Conservation (phyloP, 2,888 invertebrate species). For the Coenonympha glycerion region DNA sequence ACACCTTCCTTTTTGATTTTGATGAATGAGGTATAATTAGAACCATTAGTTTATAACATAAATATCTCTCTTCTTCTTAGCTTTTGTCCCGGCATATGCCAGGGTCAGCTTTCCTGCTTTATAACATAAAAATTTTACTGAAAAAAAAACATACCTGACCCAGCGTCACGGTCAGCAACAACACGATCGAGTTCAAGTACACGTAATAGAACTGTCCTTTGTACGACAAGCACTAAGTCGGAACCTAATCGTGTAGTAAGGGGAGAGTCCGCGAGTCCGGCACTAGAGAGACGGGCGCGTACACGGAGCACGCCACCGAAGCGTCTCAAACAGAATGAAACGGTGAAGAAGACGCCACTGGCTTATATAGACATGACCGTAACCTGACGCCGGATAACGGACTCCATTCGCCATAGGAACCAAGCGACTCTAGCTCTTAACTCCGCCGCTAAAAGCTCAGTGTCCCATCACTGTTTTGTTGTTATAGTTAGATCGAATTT, state of each 20-base stretch:
- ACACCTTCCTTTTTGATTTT: too few species aligned
- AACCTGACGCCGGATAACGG: conserved; percentile 77
- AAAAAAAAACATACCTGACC: conserved; percentile 30
- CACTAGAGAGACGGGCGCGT: conserved; percentile 40
- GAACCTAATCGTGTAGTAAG: conserved; percentile 39
- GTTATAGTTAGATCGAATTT: conserved; percentile 70
- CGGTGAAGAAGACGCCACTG: conserved; percentile 73
- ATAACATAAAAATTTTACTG: too few species aligned
- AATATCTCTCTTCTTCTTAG: too few species aligned
- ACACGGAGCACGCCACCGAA: conserved; percentile 52
- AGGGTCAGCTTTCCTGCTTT: too few species aligned
- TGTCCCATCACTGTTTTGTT: conserved; percentile 36
- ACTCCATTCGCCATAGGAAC: conserved; percentile 46
- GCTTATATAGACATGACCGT: conserved; percentile 75
- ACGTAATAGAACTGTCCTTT: conserved; percentile 62
- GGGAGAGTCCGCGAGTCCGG: conserved; percentile 45
- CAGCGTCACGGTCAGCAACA: conserved; percentile 41
- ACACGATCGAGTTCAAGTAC: conserved; percentile 57
- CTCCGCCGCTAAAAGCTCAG: conserved; percentile 5
- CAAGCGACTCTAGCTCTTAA: conserved; percentile 45
- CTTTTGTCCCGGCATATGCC: too few species aligned
- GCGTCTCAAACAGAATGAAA: conserved; percentile 74
- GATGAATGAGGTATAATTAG: too few species aligned
- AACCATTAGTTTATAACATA: too few species aligned
- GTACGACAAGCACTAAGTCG: conserved; percentile 57